Evolutionary conservation across 2,888 invertebrate genomes (phyloP).

Genomic region (Microctonus aethiopoides): DNA sequence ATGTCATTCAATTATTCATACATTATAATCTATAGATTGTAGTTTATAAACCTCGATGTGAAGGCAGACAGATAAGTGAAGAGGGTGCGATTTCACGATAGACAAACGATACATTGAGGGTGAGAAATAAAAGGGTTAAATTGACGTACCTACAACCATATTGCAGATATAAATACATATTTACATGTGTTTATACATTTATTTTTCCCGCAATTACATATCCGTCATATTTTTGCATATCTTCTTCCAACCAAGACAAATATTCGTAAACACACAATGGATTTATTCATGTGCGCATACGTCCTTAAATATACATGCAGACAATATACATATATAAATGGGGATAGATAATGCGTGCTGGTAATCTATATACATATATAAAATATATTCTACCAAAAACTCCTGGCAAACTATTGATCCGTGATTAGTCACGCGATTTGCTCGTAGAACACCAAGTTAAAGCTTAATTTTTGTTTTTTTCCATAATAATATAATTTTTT

Average conservation of each 20-base stretch:
- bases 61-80: background rate
- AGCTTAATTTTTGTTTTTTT: constrained; percentile 54
- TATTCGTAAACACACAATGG: constrained; percentile 17
- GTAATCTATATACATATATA: constrained; percentile 17
- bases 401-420: constrained; percentile 63
- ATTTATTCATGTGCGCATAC: constrained; percentile 24
- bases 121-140: no score
- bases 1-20: background rate
- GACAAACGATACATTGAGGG: no score
- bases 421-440: constrained; percentile 66
- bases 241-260: constrained; percentile 2
- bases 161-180: no score
- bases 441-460: constrained; percentile 65
- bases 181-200: no score
- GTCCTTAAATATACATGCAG: constrained; percentile 29
- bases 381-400: constrained; percentile 33
- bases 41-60: background rate
- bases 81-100: no score
- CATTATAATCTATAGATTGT: no score
- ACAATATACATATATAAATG: constrained; percentile 33
- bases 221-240: background rate
- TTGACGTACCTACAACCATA: no score
- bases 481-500: constrained; percentile 44
- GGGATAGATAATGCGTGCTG: constrained; percentile 25
- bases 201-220: no score